Evolutionary conservation across 2,888 invertebrate genomes (phyloP), one percentile per base, ranked within the genome.

Genomic region (Zaprionus lineosus): DNA sequence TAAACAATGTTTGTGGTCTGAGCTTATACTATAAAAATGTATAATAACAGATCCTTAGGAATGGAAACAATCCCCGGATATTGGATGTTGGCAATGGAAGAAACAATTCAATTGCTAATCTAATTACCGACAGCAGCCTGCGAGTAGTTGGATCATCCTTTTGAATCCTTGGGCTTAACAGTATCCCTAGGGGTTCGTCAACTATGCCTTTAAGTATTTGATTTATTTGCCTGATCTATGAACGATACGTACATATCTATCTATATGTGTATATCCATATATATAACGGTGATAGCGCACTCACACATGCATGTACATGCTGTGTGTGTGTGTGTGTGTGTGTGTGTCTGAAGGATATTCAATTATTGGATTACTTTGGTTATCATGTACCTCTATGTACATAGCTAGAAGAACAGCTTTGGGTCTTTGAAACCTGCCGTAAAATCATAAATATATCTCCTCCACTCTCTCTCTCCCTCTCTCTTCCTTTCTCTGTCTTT

Each of bases 361-460:
- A n/a, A n/a, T n/a, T n/a, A n/a, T n/a, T n/a, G n/a, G n/a, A n/a
- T n/a, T n/a, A n/a, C n/a, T n/a, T n/a, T n/a, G n/a, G n/a, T n/a
- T n/a, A n/a, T 7, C 1, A 24, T 24, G 24, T 24, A 24, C 4
- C n/a, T 24, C 6, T 29, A 29, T 11, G 11, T 1, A 14, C 34
- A 34, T 7, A 34, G 9, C 6, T 6, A 33, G 15, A 11, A 11
- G 9, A 41, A 60, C 72, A 72, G 72, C 68, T 47, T 15, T 47
- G 72, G 37, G 53, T 68, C 72, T 43, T 33, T 68, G 68, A 68
- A 68, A 68, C 68, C 68, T 72, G 68, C 55, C 60, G 73, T 50
- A 41, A 26, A 47, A 62, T 52, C n/a, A 31, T 8, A 26, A 26
- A 6, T 6, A 12, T 39, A 28, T 26, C 8, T 39, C 19, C n/a